Evolutionary conservation across 2,888 invertebrate genomes (phyloP), one percentile per base, ranked within the genome.

Genomic region (Omphaloscelis lunosa): DNA sequence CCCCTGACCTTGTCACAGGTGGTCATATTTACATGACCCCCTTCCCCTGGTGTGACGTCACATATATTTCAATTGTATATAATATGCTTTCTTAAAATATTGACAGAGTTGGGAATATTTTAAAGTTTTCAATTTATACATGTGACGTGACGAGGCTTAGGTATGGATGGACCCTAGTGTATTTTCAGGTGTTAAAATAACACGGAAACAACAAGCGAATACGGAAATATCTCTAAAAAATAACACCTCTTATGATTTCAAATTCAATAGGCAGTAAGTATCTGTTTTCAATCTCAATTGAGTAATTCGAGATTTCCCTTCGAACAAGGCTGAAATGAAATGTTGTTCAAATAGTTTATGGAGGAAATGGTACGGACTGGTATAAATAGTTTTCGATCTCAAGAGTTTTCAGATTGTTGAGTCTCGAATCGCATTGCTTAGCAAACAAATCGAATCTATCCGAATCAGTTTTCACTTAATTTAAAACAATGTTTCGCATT

Each of bases 361-460:
- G 39, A 66, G 62, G 34, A 67, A 82, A 23, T n/a, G 5, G 8
- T 5, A 27, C 15, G 23, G 34, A 20, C 23, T 39, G 12, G n/a
- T 29, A 48, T 63, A 71, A 71, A 80, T 77, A 80, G 70, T 71
- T 82, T 77, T 39, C 45, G 34, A 15, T n/a, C 23, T 41, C 15
- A 0, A 70, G 9, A 53, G 45, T 63, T 69, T 34, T 45, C 48
- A 15, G 17, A 27, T 68, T 41, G 53, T 62, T 41, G 48, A 74
- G n/a, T 29, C 8, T 74, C 29, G 29, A 29, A 51, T 34, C 27
- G 15, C 34, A 27, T 48, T n/a, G 15, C 62, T n/a, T 11, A 45
- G 29, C 20, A 17, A 81, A 63, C 61, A 81, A 62, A 67, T 68
- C 15, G 3, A 51, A 62, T 82, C 29, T 23, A 39, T 27, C 27